Evolutionary conservation across 2,888 invertebrate genomes (phyloP).

Genomic region (Branchellion lobata): DNA sequence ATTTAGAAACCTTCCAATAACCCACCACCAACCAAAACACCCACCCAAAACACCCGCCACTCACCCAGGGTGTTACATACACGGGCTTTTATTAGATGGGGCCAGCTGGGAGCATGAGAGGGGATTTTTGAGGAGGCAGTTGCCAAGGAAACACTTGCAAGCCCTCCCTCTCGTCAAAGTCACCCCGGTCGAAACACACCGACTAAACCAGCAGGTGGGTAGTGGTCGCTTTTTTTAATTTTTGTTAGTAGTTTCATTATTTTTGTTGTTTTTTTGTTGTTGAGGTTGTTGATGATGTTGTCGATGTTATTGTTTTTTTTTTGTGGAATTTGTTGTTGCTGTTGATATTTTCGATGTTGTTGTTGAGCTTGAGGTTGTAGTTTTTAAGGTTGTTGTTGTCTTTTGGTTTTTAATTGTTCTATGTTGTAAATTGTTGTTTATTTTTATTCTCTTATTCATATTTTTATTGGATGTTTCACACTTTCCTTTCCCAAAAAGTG

Average conservation of each 20-base stretch:
- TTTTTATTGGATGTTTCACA: too few species aligned
- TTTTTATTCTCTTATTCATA: too few species aligned
- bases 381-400: too few species aligned
- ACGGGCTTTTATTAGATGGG: constrained; percentile 77
- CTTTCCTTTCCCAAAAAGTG: background rate
- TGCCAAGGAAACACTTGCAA: constrained; percentile 81
- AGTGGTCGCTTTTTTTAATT: background rate
- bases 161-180: constrained; percentile 78
- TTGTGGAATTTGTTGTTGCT: too few species aligned
- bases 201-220: constrained; percentile 76
- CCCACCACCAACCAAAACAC: background rate
- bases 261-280: too few species aligned
- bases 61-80: constrained; percentile 61
- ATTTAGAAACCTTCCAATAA: background rate
- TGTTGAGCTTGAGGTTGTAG: too few species aligned
- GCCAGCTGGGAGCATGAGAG: constrained; percentile 78
- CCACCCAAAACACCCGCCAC: background rate
- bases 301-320: too few species aligned
- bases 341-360: too few species aligned
- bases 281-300: too few species aligned
- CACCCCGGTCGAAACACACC: constrained; percentile 79
- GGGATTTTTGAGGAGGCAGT: constrained; percentile 73
- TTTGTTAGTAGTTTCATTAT: background rate
- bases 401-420: too few species aligned
- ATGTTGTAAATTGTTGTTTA: too few species aligned